Conservation (phyloP, 2,113 vertebrate species). For the Dascyllus trimaculatus region DNA sequence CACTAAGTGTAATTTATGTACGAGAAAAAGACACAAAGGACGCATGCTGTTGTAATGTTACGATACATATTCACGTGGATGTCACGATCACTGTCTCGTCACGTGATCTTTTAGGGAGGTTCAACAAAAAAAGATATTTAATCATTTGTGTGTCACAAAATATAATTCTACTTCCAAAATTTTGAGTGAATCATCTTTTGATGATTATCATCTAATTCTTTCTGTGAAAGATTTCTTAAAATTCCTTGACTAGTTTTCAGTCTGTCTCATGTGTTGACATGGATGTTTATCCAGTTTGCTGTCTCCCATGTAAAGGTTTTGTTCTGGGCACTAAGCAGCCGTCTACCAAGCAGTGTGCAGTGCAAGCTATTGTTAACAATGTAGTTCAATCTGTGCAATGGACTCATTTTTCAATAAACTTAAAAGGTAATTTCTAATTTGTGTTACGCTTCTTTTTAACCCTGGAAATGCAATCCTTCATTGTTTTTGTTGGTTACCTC, state of each 20-base stretch:
- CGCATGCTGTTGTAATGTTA: conserved; percentile 35
- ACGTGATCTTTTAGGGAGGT: conserved; percentile 20
- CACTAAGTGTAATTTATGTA: neutral
- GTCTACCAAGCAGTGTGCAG: conserved; percentile 16
- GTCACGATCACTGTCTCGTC: conserved; percentile 23
- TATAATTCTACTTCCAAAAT: neutral
- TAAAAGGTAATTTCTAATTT: conserved; percentile 16
- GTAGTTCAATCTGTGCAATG: conserved; percentile 33
- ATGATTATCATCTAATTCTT: conserved; percentile 74
- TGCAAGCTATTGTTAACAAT: conserved; percentile 20
- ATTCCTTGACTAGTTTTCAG: conserved; percentile 53
- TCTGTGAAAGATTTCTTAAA: conserved; percentile 84
- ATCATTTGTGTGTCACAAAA: neutral
- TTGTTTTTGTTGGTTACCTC: neutral
- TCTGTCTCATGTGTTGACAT: conserved; percentile 48
- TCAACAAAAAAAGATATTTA: neutral
- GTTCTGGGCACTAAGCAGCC: conserved; percentile 15
- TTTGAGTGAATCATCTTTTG: conserved; percentile 21
- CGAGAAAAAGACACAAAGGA: conserved; percentile 18
- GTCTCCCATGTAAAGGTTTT: conserved; percentile 13
- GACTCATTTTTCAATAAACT: conserved; percentile 58
- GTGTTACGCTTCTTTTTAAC: neutral
- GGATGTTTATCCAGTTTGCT: conserved; percentile 17
- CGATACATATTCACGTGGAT: conserved; percentile 27
- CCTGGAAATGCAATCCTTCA: neutral